Conservation (phyloP, 2,888 invertebrate genomes). For the Chloromyia formosa region DNA sequence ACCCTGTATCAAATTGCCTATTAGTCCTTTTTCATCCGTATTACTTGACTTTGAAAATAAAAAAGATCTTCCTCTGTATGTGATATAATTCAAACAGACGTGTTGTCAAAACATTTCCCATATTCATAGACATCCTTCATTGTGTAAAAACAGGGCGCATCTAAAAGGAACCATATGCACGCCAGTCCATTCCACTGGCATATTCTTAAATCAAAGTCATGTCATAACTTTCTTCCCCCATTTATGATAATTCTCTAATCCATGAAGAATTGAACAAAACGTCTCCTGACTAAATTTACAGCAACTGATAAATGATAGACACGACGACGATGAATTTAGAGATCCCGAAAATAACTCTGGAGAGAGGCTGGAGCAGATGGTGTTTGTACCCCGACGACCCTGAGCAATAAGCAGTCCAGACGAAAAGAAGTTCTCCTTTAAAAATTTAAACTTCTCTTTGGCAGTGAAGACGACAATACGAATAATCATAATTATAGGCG, state of each 20-base stretch:
- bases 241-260: background rate
- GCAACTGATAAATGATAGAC: constrained; percentile 29
- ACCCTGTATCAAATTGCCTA: no score
- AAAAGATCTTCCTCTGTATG: no score
- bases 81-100: no score
- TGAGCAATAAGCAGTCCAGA: background rate
- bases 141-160: background rate
- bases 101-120: no score
- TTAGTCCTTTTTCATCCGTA: no score
- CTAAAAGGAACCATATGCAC: background rate
- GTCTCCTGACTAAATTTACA: background rate
- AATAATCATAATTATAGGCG: background rate
- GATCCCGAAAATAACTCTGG: constrained; percentile 12
- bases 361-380: constrained; percentile 36
- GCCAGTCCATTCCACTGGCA: background rate
- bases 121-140: background rate
- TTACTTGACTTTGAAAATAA: no score
- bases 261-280: background rate
- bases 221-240: constrained; percentile 6
- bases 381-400: background rate
- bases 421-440: constrained; percentile 2
- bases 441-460: constrained; percentile 24
- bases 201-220: background rate
- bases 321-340: constrained; percentile 12
- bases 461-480: background rate